Percentiles rank a stretch among this genome's conserved stretches.
These are phyloP conservation scores for Dromius quadrimaculatus DNA, from an alignment of 2,888 invertebrate species.

Conservation along the genomic window DNA sequence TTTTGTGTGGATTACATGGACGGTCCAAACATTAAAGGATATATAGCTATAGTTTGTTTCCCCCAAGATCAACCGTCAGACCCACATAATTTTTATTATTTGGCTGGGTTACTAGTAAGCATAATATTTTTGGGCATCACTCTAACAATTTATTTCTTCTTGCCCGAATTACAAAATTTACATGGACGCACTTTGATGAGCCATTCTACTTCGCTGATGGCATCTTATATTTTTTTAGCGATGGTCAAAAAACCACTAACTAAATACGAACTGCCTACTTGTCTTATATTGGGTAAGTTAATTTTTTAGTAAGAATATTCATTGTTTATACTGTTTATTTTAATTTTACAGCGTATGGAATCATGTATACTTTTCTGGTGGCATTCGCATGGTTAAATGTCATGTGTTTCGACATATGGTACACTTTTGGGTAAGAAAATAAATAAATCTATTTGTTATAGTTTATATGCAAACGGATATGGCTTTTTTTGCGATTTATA, in stretches of 20 bases:
- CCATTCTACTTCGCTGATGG: conserved; percentile 29
- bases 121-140: conserved; percentile 35
- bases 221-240: conserved; percentile 27
- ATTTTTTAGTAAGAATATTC: neutral
- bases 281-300: conserved; percentile 31
- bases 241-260: conserved; percentile 14
- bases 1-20: conserved; percentile 30
- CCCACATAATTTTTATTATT: conserved; percentile 8
- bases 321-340: conserved; percentile 54
- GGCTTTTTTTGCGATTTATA: conserved; percentile 12
- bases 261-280: neutral
- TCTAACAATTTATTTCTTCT: conserved; percentile 33
- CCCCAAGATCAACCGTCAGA: neutral
- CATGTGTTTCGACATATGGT: conserved; percentile 76
- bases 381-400: conserved; percentile 79
- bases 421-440: conserved; percentile 69
- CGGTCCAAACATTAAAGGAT: neutral
- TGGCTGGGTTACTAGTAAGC: conserved; percentile 24
- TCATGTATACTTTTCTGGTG: conserved; percentile 75
- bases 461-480: conserved; percentile 9
- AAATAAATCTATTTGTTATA: conserved; percentile 29
- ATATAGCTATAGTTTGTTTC: conserved; percentile 18
- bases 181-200: conserved; percentile 42
- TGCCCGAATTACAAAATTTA: conserved; percentile 36
- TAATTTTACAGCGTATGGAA: conserved; percentile 72